A percentile compares a stretch with the other conserved stretches of the same genome.
Conservation (phyloP, 2,113 vertebrate species). For the Eublepharis macularius region DNA sequence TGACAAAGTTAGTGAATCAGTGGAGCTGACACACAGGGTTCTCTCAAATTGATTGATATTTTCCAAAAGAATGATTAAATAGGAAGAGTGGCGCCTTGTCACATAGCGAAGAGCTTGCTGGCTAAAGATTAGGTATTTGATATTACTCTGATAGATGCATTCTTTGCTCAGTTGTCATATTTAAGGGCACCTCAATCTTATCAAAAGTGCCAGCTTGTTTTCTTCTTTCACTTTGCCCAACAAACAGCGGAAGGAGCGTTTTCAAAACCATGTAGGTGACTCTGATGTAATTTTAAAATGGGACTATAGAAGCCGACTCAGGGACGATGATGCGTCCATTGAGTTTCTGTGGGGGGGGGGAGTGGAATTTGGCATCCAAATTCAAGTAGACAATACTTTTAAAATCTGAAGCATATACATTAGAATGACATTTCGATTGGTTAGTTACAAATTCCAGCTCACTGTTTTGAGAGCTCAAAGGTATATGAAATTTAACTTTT, state of each 20-base stretch:
- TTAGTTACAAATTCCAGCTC: background rate
- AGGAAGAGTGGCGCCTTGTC: constrained; percentile 12
- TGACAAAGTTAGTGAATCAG: constrained; percentile 15
- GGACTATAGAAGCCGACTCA: background rate
- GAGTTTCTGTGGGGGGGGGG: background rate
- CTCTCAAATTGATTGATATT: constrained; percentile 20
- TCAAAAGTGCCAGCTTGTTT: background rate
- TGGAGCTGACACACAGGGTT: constrained; percentile 12
- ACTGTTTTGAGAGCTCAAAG: background rate
- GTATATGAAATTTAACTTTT: background rate
- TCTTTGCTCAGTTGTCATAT: background rate
- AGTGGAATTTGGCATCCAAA: background rate
- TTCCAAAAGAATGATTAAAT: background rate
- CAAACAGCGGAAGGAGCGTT: background rate
- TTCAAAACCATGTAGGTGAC: background rate
- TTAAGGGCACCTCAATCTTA: constrained; percentile 15
- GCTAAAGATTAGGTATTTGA: constrained; percentile 19
- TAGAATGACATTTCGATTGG: background rate
- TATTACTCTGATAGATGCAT: constrained; percentile 8
- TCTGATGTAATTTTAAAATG: background rate
- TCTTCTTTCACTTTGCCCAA: background rate
- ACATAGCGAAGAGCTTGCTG: background rate
- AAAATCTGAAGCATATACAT: background rate
- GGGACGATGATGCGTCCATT: background rate
- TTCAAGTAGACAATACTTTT: background rate